phyloP scores from a whole-genome alignment of 2,113 vertebrate genomes.

The Passer domesticus region DNA sequence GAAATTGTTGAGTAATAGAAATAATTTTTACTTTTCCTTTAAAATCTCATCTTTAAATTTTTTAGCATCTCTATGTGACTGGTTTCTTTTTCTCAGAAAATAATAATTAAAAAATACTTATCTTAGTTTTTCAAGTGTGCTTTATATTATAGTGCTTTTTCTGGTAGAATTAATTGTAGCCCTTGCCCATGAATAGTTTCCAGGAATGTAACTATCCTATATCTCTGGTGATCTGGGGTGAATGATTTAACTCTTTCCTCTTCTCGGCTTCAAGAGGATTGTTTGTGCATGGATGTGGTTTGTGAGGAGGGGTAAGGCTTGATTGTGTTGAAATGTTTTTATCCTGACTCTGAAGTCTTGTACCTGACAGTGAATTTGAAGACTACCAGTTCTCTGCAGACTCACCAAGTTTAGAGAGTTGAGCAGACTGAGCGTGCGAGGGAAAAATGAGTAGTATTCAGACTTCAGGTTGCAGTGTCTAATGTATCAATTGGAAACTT shows the following conservation, averaged over 20 bases:
- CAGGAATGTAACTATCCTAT: not conserved
- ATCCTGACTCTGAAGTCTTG: not conserved
- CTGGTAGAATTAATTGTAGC: not conserved
- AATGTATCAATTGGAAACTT: not conserved
- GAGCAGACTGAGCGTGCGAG: not conserved
- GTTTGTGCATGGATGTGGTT: not conserved
- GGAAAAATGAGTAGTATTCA: not conserved
- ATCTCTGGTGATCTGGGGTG: not conserved
- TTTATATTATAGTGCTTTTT: not conserved
- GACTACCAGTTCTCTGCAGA: not conserved
- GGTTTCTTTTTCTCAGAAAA: not conserved
- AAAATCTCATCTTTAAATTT: not conserved
- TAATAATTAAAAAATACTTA: not conserved
- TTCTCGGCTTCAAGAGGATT: not conserved
- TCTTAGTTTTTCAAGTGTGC: not conserved
- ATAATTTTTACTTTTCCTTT: not conserved
- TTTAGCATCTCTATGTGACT: not conserved
- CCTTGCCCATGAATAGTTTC: not conserved
- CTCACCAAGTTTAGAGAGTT: not conserved
- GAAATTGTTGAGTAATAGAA: not conserved
- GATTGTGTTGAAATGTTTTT: not conserved
- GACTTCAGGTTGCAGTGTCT: not conserved
- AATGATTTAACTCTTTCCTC: not conserved
- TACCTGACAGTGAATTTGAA: not conserved
- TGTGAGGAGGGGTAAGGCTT: not conserved